Evolutionary conservation across 2,113 vertebrate species (phyloP).

Genomic region (Amazona guildingii): DNA sequence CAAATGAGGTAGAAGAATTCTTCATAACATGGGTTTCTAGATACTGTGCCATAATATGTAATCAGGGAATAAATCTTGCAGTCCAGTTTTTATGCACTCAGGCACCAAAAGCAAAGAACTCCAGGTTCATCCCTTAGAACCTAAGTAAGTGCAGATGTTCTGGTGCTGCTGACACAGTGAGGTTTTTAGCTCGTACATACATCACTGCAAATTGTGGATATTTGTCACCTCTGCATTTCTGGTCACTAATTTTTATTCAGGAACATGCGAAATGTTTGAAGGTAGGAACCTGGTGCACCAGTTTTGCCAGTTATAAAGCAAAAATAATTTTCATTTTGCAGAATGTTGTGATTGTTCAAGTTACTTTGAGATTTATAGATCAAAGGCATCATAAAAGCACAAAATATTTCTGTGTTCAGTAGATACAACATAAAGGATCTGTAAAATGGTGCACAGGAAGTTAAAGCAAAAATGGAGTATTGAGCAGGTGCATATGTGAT

Average conservation of each 20-base stretch:
- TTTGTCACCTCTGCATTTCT: not conserved
- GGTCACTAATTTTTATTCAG: not conserved
- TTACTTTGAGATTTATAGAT: not conserved
- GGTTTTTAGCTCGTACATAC: not conserved
- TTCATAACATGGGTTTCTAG: not conserved
- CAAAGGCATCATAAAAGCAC: not conserved
- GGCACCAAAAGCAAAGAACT: not conserved
- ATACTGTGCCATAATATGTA: not conserved
- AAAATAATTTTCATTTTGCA: not conserved
- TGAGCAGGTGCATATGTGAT: not conserved
- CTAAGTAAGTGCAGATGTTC: not conserved
- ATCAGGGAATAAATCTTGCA: not conserved
- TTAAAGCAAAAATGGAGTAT: not conserved
- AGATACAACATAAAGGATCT: not conserved
- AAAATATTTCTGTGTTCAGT: not conserved
- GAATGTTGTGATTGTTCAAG: not conserved
- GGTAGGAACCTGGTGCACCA: not conserved
- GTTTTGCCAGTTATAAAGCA: not conserved
- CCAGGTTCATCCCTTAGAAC: not conserved
- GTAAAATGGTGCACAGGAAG: not conserved
- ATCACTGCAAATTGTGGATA: not conserved
- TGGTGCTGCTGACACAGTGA: not conserved
- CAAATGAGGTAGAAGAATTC: not conserved
- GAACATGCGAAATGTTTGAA: not conserved
- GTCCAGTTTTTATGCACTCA: not conserved